A percentile compares a stretch with the other conserved stretches of the same genome.
Evolutionary conservation across 2,888 invertebrate genomes (phyloP).

Genomic region (Altica lythri): DNA sequence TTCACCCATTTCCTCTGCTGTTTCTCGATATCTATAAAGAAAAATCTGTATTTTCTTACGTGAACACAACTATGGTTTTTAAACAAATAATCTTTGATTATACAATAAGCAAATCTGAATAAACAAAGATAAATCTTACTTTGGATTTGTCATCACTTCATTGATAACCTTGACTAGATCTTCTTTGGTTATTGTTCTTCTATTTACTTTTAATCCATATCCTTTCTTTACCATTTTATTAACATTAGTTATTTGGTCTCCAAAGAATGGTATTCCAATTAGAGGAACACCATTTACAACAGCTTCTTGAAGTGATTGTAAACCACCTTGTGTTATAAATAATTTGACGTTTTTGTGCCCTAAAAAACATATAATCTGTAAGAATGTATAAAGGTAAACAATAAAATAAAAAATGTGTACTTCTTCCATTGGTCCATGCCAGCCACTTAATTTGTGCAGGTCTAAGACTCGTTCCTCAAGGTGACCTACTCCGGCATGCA

Average conservation of each 20-base stretch:
- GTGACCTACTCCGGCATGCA: too few relatives aligned
- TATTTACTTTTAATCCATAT: slow-evolving; percentile 51
- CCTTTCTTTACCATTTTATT: slow-evolving; percentile 40
- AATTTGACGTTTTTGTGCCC: slow-evolving; percentile 55
- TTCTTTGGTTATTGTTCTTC: slow-evolving; percentile 47
- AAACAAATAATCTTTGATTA: background rate
- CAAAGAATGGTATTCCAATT: slow-evolving; percentile 55
- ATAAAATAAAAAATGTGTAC: too few relatives aligned
- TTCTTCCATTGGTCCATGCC: too few relatives aligned
- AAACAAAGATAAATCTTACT: slow-evolving; percentile 22
- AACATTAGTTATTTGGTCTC: slow-evolving; percentile 55
- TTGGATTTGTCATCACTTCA: slow-evolving; percentile 34
- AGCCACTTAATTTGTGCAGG: too few relatives aligned
- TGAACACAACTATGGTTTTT: background rate
- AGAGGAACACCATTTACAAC: slow-evolving; percentile 55
- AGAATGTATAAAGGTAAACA: background rate
- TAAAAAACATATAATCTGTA: slow-evolving; percentile 24
- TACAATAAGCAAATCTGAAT: background rate
- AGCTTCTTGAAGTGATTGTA: slow-evolving; percentile 57
- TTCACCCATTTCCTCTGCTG: slow-evolving; percentile 33
- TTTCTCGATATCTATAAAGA: slow-evolving; percentile 36
- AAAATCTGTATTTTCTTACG: background rate
- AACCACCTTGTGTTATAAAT: slow-evolving; percentile 58
- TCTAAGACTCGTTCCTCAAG: too few relatives aligned
- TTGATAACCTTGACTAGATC: slow-evolving; percentile 45